Percentiles rank a stretch among this genome's conserved stretches.
phyloP scores from a whole-genome alignment of 2,113 vertebrate species.

The Sylvilagus bachmani region DNA sequence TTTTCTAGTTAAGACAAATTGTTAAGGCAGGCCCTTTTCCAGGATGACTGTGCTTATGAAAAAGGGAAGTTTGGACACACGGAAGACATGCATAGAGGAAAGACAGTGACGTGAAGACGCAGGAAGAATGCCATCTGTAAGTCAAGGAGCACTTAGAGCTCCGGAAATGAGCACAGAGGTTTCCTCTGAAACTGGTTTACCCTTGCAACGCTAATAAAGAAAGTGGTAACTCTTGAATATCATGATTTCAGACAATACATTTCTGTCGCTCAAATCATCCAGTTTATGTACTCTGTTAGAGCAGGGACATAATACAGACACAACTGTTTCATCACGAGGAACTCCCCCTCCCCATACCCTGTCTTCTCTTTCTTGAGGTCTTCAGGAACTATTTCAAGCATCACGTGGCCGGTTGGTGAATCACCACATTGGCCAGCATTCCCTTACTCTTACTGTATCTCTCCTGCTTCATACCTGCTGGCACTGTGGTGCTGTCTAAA shows the following conservation, averaged over 20 bases:
- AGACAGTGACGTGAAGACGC: not conserved
- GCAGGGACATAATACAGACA: not conserved
- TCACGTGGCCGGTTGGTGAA: not conserved
- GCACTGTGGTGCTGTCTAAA: no score
- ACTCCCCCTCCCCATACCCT: no score
- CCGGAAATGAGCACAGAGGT: no score
- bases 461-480: no score
- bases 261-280: not conserved
- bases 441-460: not conserved
- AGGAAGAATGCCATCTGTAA: not conserved
- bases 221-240: not conserved
- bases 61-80: no score
- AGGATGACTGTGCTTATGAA: no score
- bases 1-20: no score
- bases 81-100: no score
- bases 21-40: no score
- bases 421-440: fast-evolving
- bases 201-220: not conserved
- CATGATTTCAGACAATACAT: not conserved
- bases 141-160: not conserved
- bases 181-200: not conserved
- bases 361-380: not conserved
- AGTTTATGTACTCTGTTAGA: not conserved
- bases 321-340: not conserved
- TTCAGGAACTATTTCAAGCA: not conserved